A percentile compares a stretch with the other conserved stretches of the same genome.
These are phyloP conservation scores for Octodonta nipae DNA, from an alignment of 2,888 invertebrate genomes.

Conservation along the genomic window DNA sequence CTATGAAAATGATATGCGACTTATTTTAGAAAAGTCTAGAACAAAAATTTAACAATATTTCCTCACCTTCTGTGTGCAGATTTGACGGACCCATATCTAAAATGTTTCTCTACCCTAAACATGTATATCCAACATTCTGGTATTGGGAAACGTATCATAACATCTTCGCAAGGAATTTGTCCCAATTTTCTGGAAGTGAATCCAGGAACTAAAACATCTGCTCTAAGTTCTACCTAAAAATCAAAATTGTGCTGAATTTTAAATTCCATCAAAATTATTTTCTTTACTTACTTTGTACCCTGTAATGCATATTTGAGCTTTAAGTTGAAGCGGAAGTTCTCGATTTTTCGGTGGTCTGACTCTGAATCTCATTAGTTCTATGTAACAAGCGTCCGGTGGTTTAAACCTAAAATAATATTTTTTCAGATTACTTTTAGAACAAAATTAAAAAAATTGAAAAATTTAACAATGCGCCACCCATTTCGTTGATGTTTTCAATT, in stretches of 20 bases:
- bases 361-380: slow-evolving; percentile 90
- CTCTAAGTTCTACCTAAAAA: slow-evolving; percentile 74
- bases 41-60: neutral
- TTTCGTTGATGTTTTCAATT: too few relatives aligned
- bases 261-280: neutral
- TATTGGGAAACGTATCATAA: slow-evolving; percentile 88
- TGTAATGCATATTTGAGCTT: slow-evolving; percentile 75
- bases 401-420: slow-evolving; percentile 57
- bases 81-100: slow-evolving; percentile 93
- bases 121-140: slow-evolving; percentile 99
- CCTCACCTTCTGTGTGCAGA: slow-evolving; percentile 62
- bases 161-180: slow-evolving; percentile 95
- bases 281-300: slow-evolving; percentile 55
- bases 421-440: too few relatives aligned
- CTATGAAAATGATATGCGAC: too few relatives aligned
- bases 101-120: slow-evolving; percentile 95
- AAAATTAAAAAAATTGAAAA: too few relatives aligned
- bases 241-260: neutral
- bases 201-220: slow-evolving; percentile 91
- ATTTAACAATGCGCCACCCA: too few relatives aligned
- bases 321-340: slow-evolving; percentile 90
- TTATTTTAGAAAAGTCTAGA: too few relatives aligned
- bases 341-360: slow-evolving; percentile 89
- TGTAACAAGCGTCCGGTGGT: slow-evolving; percentile 94
- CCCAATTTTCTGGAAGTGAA: slow-evolving; percentile 91